Evolutionary conservation across 1,140 invertebrate species (phyloP), one percentile per base, ranked within the genome.

Genomic region (Orussus abietinus): DNA sequence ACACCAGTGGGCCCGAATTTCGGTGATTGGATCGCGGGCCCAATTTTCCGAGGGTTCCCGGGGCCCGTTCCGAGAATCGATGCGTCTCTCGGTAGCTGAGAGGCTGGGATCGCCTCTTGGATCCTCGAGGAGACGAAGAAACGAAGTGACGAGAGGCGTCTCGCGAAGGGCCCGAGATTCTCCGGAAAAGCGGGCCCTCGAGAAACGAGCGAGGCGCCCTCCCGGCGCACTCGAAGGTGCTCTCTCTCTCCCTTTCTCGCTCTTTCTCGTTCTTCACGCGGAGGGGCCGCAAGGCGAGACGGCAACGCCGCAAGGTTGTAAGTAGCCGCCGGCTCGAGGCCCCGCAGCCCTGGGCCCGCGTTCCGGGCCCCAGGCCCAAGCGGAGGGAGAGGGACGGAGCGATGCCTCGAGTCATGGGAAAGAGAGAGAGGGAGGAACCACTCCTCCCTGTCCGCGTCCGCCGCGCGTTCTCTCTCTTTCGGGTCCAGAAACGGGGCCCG

Each of bases 181-280:
- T n/a, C n/a, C n/a, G n/a, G n/a, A n/a, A n/a, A n/a, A n/a, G n/a
- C n/a, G n/a, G n/a, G n/a, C n/a, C n/a, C 36, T 48, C 37, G 46
- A 36, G 45, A 50, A 47, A 39, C 47, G 36, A 56, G 51, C 29
- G n/a, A 11, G 29, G 46, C 42, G 46, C 45, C 50, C 39, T 19
- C 38, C 45, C 39, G 46, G 46, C 39, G 45, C 39, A 38, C 31
- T 42, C 25, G 38, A 34, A 12, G 36, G 10, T 31, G 39, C 12
- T 31, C 14, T 28, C 10, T 28, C 22, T 38, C 3, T 38, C n/a
- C 29, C 37, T 38, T 11, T 13, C 37, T 38, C 37, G 5, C 4
- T 38, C 7, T 38, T 26, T 13, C 39, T 18, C 5, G 18, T 10
- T 11, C 25, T 18, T 25, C 38, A 15, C 19, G 33, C 14, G 2